These are phyloP conservation scores for Odocoileus hemionus DNA, from an alignment of 2,113 vertebrate genomes.

Conservation along the genomic window DNA sequence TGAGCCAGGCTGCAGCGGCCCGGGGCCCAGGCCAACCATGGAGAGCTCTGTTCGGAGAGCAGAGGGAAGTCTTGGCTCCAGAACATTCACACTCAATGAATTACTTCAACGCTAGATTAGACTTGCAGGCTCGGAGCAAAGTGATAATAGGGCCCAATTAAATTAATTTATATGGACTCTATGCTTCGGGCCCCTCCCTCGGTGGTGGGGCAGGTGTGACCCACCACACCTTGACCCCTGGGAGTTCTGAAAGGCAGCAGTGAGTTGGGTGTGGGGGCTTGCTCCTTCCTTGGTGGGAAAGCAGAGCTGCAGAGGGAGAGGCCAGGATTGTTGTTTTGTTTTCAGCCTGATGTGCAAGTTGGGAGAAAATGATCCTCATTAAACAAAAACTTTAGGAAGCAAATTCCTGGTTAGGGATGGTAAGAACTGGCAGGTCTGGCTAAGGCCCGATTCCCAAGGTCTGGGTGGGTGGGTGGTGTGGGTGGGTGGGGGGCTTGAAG, in stretches of 20 bases:
- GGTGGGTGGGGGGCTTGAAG: not conserved
- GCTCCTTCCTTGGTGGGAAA: not conserved
- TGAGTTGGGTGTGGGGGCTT: not conserved
- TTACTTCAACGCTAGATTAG: constrained; percentile 83
- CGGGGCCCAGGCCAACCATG: constrained; percentile 58
- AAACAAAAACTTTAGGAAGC: not conserved
- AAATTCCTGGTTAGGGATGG: not conserved
- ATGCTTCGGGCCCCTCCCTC: not conserved
- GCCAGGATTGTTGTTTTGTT: constrained; percentile 14
- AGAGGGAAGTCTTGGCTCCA: constrained; percentile 80
- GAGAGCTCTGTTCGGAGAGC: constrained; percentile 70
- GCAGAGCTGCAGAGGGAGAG: not conserved
- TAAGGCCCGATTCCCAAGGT: not conserved
- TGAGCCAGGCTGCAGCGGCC: constrained; percentile 71
- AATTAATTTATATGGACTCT: constrained; percentile 79
- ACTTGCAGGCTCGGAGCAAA: constrained; percentile 76
- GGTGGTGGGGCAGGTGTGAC: constrained; percentile 25
- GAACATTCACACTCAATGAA: constrained; percentile 83
- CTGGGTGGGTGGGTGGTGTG: not conserved
- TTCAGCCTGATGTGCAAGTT: not conserved
- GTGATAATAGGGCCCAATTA: constrained; percentile 84
- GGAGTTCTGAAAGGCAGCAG: not conserved
- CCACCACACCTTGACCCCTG: not conserved
- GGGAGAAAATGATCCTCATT: constrained; percentile 32
- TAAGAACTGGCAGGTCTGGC: not conserved